Evolutionary conservation across 2,888 invertebrate genomes (phyloP).

Genomic region (Mesorhabditis spiculigera): DNA sequence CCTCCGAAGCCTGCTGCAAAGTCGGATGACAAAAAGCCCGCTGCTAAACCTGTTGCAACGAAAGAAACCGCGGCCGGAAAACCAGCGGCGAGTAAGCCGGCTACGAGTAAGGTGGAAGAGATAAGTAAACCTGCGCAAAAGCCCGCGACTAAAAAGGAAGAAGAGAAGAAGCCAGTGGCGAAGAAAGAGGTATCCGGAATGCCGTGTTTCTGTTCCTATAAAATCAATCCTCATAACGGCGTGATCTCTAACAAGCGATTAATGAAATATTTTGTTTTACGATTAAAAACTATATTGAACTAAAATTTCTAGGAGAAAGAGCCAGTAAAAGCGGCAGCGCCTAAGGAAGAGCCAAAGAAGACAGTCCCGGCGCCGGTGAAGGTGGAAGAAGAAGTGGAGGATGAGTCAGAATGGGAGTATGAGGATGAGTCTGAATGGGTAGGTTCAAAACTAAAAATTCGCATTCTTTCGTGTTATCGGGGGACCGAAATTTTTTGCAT

Average conservation of each 20-base stretch:
- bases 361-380: slow-evolving; percentile 24
- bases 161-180: slow-evolving; percentile 6
- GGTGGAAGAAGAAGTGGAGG: slow-evolving; percentile 22
- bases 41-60: no score
- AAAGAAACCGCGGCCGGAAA: not conserved
- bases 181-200: slow-evolving; percentile 1
- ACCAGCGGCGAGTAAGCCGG: not conserved
- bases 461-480: no score
- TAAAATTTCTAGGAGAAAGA: no score
- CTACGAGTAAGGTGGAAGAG: not conserved
- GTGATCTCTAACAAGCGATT: no score
- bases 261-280: no score
- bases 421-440: slow-evolving; percentile 9
- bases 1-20: no score
- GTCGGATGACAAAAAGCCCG: no score
- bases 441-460: not conserved
- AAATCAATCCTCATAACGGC: no score
- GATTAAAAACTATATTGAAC: no score
- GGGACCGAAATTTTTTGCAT: no score
- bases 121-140: not conserved
- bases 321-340: not conserved
- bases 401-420: slow-evolving; percentile 11
- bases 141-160: not conserved
- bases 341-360: slow-evolving; percentile 17
- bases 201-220: not conserved